A percentile compares a stretch with the other conserved stretches of the same genome.
These are phyloP conservation scores for Thaleichthys pacificus DNA, from an alignment of 2,797 vertebrate species.

Conservation along the genomic window DNA sequence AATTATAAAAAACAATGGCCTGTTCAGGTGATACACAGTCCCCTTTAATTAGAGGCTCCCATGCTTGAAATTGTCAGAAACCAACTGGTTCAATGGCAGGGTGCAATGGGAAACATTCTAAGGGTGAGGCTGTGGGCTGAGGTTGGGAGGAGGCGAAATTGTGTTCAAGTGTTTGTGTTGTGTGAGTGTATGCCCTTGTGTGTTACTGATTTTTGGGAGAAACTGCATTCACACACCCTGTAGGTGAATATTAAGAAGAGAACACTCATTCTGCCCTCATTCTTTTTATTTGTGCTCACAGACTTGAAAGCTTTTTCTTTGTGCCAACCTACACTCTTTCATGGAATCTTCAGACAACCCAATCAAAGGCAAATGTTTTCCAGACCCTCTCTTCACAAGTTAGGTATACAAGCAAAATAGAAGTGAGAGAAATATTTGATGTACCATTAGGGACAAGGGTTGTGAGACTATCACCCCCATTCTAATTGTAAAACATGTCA, in stretches of 20 bases:
- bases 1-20: constrained; percentile 65
- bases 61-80: constrained; percentile 29
- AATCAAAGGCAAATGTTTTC: constrained; percentile 44
- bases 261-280: neutral
- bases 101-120: constrained; percentile 12
- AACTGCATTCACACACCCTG: neutral
- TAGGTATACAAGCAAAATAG: constrained; percentile 11
- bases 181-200: neutral
- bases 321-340: constrained; percentile 29
- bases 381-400: constrained; percentile 23
- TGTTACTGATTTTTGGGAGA: too few relatives aligned
- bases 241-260: neutral
- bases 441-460: neutral
- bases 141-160: neutral
- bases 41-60: constrained; percentile 59
- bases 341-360: constrained; percentile 32
- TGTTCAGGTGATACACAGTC: constrained; percentile 43
- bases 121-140: neutral
- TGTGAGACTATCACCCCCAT: neutral
- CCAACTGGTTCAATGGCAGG: constrained; percentile 41
- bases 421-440: neutral
- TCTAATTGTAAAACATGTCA: neutral
- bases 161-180: neutral
- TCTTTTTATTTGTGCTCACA: constrained; percentile 5
- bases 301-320: constrained; percentile 41